Evolutionary conservation across 2,797 vertebrate genomes (phyloP).

Genomic region (Odontamblyopus rebecca): DNA sequence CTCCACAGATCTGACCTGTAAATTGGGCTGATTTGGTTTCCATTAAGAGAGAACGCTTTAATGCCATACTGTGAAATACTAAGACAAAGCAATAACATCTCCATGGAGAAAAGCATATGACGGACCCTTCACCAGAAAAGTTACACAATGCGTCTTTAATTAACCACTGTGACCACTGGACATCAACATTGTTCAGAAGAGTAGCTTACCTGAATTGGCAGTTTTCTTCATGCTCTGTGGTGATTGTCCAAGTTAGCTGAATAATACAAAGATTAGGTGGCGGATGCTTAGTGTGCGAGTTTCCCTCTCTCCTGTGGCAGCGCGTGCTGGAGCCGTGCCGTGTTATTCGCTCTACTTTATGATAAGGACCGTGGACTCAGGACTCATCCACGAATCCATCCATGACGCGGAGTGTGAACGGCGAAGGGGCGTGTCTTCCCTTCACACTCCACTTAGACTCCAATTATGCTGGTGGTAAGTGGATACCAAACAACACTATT

Average conservation of each 20-base stretch:
- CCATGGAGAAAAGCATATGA: too few species aligned
- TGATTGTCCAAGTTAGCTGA: conserved; percentile 4
- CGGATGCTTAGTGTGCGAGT: background rate
- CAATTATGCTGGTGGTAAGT: background rate
- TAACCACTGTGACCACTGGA: background rate
- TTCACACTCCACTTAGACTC: background rate
- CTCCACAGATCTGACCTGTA: too few species aligned
- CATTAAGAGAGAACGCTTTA: too few species aligned
- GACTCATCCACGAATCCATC: conserved; percentile 12
- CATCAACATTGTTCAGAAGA: background rate
- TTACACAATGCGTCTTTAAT: background rate
- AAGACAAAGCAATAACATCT: too few species aligned
- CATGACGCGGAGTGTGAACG: background rate
- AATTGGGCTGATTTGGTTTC: too few species aligned
- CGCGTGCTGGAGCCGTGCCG: conserved; percentile 36
- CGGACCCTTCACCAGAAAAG: too few species aligned
- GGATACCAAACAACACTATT: background rate
- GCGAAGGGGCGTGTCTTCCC: conserved; percentile 3
- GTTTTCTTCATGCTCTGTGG: conserved; percentile 68
- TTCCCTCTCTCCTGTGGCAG: conserved; percentile 28
- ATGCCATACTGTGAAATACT: too few species aligned
- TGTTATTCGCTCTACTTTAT: conserved; percentile 28
- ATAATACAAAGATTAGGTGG: background rate
- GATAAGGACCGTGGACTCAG: conserved; percentile 25
- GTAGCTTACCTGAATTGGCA: conserved; percentile 59